Percentiles rank a stretch among this genome's conserved stretches.
Evolutionary conservation across 1,140 invertebrate species (phyloP).

Genomic region (Musca domestica): DNA sequence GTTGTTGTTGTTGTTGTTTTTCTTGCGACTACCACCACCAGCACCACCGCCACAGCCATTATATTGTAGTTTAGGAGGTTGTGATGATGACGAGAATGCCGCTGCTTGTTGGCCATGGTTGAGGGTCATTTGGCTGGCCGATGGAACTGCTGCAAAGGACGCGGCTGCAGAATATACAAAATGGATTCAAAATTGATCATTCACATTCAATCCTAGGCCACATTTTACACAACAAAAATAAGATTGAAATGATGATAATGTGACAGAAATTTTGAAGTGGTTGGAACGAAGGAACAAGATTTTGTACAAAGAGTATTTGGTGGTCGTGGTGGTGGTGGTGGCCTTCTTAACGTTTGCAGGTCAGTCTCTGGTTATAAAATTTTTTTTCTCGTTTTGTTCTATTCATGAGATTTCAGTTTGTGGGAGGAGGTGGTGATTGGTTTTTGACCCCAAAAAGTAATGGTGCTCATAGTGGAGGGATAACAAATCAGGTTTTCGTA

Average conservation of each 20-base stretch:
- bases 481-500: background rate
- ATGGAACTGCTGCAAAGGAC: background rate
- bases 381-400: background rate
- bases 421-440: slow-evolving; percentile 1
- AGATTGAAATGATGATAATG: no score
- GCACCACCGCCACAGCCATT: background rate
- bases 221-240: no score
- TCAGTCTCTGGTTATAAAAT: background rate
- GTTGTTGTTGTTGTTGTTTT: slow-evolving; percentile 10
- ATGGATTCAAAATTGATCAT: background rate
- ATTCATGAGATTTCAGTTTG: slow-evolving; percentile 1
- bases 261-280: no score
- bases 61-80: background rate
- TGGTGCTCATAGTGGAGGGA: background rate
- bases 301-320: background rate
- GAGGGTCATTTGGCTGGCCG: background rate
- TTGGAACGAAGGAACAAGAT: background rate
- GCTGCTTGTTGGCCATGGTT: no score
- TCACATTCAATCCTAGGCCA: no score
- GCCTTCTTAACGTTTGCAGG: no score
- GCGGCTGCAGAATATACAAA: background rate
- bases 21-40: background rate
- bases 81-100: background rate
- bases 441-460: background rate
- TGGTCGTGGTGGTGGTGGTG: background rate